These are phyloP conservation scores for Phragmatobia fuliginosa DNA, from an alignment of 2,888 invertebrate genomes.

Conservation along the genomic window DNA sequence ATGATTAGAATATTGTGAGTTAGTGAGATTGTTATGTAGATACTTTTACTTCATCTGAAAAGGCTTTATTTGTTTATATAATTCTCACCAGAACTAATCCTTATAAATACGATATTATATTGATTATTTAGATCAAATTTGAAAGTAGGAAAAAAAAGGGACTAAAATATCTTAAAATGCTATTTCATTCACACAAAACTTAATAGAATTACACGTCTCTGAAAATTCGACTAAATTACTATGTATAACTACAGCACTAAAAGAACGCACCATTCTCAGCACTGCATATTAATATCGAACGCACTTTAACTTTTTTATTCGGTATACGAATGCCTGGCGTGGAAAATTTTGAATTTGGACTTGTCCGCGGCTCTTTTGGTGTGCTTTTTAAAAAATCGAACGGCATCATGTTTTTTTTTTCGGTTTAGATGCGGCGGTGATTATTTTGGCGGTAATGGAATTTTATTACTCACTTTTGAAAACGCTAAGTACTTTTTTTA, in stretches of 20 bases:
- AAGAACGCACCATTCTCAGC: slow-evolving; percentile 38
- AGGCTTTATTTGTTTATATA: not conserved
- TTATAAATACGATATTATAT: not conserved
- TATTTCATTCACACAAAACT: not conserved
- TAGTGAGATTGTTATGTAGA: not conserved
- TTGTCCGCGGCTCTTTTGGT: slow-evolving; percentile 54
- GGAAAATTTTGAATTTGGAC: slow-evolving; percentile 60
- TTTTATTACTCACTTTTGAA: slow-evolving; percentile 24
- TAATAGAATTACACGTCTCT: not conserved
- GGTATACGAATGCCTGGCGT: slow-evolving; percentile 50
- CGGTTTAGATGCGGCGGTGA: slow-evolving; percentile 39
- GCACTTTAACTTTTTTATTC: slow-evolving; percentile 52
- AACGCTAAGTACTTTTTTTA: not conserved
- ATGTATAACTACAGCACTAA: slow-evolving; percentile 19
- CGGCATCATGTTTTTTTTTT: slow-evolving; percentile 23
- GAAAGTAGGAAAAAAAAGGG: not conserved
- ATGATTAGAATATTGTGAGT: not conserved
- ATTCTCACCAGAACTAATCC: too few relatives aligned
- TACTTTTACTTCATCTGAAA: not conserved
- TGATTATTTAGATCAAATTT: not conserved
- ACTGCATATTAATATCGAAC: slow-evolving; percentile 52
- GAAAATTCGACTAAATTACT: slow-evolving; percentile 6
- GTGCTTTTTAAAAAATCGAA: slow-evolving; percentile 50
- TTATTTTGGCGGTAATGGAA: slow-evolving; percentile 45
- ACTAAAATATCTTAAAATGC: not conserved